phyloP scores from a whole-genome alignment of 37 sponge, comb jelly and placozoan genomes.

The Chondrosia reniformis region DNA sequence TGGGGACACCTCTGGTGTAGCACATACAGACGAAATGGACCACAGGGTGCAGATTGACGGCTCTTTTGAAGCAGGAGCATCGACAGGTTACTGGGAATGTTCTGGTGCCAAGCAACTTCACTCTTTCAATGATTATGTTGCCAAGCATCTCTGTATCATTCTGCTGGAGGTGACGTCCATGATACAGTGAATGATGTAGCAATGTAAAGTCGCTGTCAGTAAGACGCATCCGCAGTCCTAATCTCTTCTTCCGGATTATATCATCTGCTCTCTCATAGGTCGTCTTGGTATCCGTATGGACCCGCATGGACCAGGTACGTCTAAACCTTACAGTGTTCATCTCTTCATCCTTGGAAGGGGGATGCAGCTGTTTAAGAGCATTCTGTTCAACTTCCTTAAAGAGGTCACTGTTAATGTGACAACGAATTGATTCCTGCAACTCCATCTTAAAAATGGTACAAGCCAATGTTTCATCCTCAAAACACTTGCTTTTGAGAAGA shows the following conservation, averaged over 20 bases:
- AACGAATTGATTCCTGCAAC: background rate
- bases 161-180: background rate
- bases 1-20: background rate
- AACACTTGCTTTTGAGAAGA: background rate
- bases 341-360: background rate
- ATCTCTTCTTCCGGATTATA: conserved; percentile 7
- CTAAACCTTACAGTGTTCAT: background rate
- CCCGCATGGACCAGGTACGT: conserved; percentile 13
- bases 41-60: background rate
- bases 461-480: background rate
- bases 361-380: background rate
- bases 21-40: background rate
- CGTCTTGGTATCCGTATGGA: background rate
- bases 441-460: background rate
- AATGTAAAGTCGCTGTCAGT: conserved; percentile 14
- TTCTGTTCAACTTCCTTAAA: background rate
- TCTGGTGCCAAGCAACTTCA: background rate
- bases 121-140: background rate
- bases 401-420: background rate
- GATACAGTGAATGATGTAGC: conserved; percentile 4
- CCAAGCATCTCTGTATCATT: background rate
- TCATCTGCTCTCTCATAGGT: background rate
- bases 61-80: background rate
- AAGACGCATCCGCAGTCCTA: background rate
- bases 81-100: conserved; percentile 1